A percentile compares a stretch with the other conserved stretches of the same genome.
These are phyloP conservation scores for Agelas oroides DNA, from an alignment of 37 sponge, comb jelly and placozoan genomes.

Conservation along the genomic window DNA sequence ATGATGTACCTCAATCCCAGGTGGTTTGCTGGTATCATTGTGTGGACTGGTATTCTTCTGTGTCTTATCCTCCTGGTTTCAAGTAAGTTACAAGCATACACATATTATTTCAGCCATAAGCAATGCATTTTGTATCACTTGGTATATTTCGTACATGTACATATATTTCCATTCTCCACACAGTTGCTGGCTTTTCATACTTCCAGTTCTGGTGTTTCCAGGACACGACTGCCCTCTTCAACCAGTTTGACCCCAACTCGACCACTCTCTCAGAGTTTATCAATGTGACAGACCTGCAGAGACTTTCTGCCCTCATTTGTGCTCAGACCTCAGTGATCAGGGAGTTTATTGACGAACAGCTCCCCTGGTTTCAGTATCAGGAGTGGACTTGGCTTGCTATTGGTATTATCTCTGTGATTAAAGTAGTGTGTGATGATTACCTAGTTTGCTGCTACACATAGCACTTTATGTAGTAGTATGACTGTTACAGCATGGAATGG, in stretches of 20 bases:
- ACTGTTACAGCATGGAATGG: too few species aligned
- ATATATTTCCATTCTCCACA: too few species aligned
- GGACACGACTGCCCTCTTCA: slow-evolving; percentile 1
- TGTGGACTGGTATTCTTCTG: slow-evolving; percentile 52
- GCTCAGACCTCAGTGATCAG: slow-evolving; percentile 32
- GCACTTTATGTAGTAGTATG: too few species aligned
- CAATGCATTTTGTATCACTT: too few species aligned
- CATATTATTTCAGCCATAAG: too few species aligned
- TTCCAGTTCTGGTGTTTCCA: slow-evolving; percentile 86
- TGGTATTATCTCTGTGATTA: too few species aligned
- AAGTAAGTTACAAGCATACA: slow-evolving; percentile 60
- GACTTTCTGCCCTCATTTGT: slow-evolving; percentile 31
- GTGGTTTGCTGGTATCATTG: slow-evolving; percentile 69
- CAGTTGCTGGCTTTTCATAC: slow-evolving; percentile 70
- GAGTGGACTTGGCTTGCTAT: slow-evolving; percentile 87
- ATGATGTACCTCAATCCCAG: background rate
- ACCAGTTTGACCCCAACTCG: slow-evolving; percentile 11
- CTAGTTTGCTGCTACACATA: too few species aligned
- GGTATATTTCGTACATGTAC: too few species aligned
- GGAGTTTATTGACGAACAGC: slow-evolving; percentile 63
- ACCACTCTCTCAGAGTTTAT: background rate
- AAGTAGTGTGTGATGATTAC: too few species aligned
- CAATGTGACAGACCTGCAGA: slow-evolving; percentile 39
- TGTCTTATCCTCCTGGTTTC: slow-evolving; percentile 37
- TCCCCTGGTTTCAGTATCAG: slow-evolving; percentile 80